Conservation (phyloP, 2,888 invertebrate species). For the Andrena praecox region DNA sequence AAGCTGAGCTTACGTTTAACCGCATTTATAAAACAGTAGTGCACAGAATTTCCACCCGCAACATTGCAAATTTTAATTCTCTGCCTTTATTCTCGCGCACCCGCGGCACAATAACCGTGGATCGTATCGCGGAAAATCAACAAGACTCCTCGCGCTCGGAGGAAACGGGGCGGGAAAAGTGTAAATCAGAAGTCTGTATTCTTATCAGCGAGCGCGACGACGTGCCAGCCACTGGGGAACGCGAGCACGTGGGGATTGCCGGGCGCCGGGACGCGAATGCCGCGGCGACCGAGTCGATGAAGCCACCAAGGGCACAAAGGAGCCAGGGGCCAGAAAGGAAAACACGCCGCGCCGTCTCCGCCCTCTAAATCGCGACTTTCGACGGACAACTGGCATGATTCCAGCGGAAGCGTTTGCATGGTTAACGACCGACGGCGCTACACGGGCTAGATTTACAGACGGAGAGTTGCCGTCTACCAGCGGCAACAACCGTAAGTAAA, state of each 20-base stretch:
- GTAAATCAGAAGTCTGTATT: slow-evolving; percentile 25
- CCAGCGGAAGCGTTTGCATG: slow-evolving; percentile 50
- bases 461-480: slow-evolving; percentile 37
- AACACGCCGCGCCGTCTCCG: slow-evolving; percentile 31
- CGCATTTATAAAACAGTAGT: too few species aligned
- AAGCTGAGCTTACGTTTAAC: too few species aligned
- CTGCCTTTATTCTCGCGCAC: background rate
- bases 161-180: background rate
- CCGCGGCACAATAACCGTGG: background rate
- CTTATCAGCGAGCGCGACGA: slow-evolving; percentile 27
- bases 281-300: slow-evolving; percentile 46
- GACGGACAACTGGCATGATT: slow-evolving; percentile 55
- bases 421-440: slow-evolving; percentile 38
- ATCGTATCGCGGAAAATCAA: background rate
- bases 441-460: slow-evolving; percentile 38
- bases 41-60: too few species aligned
- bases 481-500: slow-evolving; percentile 42
- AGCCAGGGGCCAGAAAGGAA: slow-evolving; percentile 42
- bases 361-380: slow-evolving; percentile 60
- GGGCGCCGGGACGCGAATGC: slow-evolving; percentile 46
- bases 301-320: slow-evolving; percentile 50
- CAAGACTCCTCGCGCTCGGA: background rate
- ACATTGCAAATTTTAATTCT: too few species aligned
- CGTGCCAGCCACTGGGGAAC: background rate
- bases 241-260: slow-evolving; percentile 50